Evolutionary conservation across 2,797 vertebrate genomes (phyloP).

Genomic region (Novumbra hubbsi): DNA sequence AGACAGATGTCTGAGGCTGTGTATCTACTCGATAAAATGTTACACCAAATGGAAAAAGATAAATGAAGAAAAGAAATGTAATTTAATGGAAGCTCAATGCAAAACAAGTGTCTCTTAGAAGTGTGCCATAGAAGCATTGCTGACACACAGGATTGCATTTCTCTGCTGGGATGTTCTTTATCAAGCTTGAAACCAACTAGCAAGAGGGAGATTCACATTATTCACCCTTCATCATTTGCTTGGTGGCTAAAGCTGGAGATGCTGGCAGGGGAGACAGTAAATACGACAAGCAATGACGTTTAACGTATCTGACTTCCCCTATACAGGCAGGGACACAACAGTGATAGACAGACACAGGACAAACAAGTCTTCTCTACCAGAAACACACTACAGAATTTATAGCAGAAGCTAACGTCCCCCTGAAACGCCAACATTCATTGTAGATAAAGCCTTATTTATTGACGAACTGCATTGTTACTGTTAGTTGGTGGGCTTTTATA

Average conservation of each 20-base stretch:
- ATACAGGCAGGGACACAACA: too few species aligned
- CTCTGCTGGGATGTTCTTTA: neutral
- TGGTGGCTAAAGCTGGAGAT: too few species aligned
- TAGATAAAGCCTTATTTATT: constrained; percentile 45
- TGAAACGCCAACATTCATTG: constrained; percentile 5
- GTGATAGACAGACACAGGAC: too few species aligned
- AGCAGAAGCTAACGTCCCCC: too few species aligned
- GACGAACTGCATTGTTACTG: constrained; percentile 45
- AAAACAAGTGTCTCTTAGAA: constrained; percentile 10
- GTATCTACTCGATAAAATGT: neutral
- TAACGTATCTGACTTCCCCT: too few species aligned
- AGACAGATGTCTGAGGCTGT: constrained; percentile 48
- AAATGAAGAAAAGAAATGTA: constrained; percentile 9
- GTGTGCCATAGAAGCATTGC: constrained; percentile 13
- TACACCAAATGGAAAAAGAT: neutral
- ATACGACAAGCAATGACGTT: too few species aligned
- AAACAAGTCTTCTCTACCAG: too few species aligned
- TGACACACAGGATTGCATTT: neutral
- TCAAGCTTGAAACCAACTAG: neutral
- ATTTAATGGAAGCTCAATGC: constrained; percentile 17
- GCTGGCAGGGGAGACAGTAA: too few species aligned
- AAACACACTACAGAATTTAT: too few species aligned
- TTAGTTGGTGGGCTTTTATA: constrained; percentile 29
- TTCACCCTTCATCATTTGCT: too few species aligned
- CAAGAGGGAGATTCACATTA: too few species aligned